Evolutionary conservation across 2,113 vertebrate genomes (phyloP), one percentile per base, ranked within the genome.

Genomic region (Piliocolobus tephrosceles): DNA sequence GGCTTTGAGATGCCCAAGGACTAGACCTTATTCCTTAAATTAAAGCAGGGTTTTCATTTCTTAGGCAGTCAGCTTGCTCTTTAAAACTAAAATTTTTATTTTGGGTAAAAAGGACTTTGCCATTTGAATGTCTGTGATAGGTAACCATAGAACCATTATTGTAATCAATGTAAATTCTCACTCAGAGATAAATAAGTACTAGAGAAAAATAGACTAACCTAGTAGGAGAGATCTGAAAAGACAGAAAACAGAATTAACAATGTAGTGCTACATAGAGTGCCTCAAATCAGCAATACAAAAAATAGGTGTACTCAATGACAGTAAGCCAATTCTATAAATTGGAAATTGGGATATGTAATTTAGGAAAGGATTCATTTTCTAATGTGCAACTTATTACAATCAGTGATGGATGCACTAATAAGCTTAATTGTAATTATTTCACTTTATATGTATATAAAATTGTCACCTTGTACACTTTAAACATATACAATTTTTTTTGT

Each of bases 111-210:
- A 90, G 35, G 30, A 87, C 16, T 78, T 87, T 64, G 38, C 14
- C 22, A 52, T 73, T 90, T 83, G 61, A 70, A 95, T 47, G n/a
- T 78, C 32, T 94, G 32, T 95, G 16, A 75, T 25, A 27, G 73
- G 52, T 20, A 82, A 52, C 25, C 50, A 70, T n/a, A 75, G 57
- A 86, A 43, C 70, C 22, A 47, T 43, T 38, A 58, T 89, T 38
- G 70, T 30, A 68, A 23, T 64, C 64, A 55, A 16, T 45, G 18
- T 38, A 58, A 61, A 30, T 70, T 10, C 50, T 25, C 43, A 43
- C 14, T 58, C 43, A 75, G 18, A 64, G 38, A 57, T 43, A 38
- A 47, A 35, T 30, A 75, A 61, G 45, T 50, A 55, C 38, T 55
- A 22, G 58, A 72, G 16, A 83, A 72, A 89, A 76, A 55, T 30